Evolutionary conservation across 2,113 vertebrate genomes (phyloP).

Genomic region (Antechinus flavipes): DNA sequence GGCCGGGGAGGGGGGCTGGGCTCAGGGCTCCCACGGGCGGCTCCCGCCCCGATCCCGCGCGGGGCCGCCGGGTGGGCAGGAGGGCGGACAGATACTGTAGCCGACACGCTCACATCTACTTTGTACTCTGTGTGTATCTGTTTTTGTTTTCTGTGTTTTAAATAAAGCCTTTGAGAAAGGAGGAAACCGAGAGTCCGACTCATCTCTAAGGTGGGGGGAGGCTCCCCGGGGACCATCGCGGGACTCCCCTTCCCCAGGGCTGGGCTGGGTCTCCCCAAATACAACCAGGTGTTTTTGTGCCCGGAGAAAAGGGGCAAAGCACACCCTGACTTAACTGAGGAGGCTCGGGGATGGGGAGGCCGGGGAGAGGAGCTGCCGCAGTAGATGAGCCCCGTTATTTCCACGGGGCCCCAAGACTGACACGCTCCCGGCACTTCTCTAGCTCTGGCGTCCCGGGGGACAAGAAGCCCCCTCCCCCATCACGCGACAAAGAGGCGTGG

Average conservation of each 20-base stretch:
- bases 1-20: neutral
- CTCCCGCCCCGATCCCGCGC: neutral
- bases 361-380: too few relatives aligned
- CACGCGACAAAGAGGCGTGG: too few relatives aligned
- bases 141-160: slow-evolving; percentile 87
- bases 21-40: neutral
- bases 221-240: neutral
- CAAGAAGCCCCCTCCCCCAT: too few relatives aligned
- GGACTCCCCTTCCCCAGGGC: too few relatives aligned
- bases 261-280: neutral
- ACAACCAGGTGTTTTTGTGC: neutral
- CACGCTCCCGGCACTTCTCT: too few relatives aligned
- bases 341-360: too few relatives aligned
- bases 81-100: slow-evolving; percentile 44
- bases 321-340: neutral
- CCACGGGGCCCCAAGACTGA: too few relatives aligned
- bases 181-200: neutral
- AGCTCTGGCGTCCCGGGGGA: too few relatives aligned
- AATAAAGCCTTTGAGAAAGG: slow-evolving; percentile 87
- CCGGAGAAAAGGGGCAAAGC: neutral
- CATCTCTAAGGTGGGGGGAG: neutral
- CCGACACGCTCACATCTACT: slow-evolving; percentile 62
- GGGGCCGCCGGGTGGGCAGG: neutral
- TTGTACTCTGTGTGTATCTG: slow-evolving; percentile 81
- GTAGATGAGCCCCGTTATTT: too few relatives aligned